Conservation (phyloP, 2,113 vertebrate species). For the Erinaceus europaeus region DNA sequence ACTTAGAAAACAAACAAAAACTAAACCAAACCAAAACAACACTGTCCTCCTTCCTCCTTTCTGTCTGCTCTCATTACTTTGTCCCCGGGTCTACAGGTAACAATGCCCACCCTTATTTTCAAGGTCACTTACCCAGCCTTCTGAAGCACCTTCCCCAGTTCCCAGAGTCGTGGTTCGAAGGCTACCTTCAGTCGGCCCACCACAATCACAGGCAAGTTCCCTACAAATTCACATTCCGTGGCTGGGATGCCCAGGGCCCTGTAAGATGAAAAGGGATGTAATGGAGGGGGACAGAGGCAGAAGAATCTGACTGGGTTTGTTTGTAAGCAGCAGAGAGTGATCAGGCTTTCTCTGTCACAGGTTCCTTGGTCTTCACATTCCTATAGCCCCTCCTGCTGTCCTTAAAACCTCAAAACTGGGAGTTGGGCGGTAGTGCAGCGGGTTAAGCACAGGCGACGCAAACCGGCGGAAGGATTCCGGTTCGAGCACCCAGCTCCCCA, state of each 20-base stretch:
- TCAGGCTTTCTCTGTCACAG: background rate
- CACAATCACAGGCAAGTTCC: constrained; percentile 83
- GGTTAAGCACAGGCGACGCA: no score
- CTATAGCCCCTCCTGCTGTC: background rate
- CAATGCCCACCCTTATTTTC: constrained; percentile 24
- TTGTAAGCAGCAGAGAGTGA: background rate
- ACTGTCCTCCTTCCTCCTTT: background rate
- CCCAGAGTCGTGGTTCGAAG: constrained; percentile 83
- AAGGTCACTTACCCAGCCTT: constrained; percentile 77
- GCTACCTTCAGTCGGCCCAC: constrained; percentile 86
- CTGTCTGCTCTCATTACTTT: background rate
- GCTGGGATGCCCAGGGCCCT: constrained; percentile 87
- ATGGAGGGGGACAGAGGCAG: background rate
- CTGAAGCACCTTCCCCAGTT: constrained; percentile 76
- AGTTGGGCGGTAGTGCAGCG: no score
- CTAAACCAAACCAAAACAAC: no score
- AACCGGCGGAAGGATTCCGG: no score
- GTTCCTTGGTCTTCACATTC: background rate
- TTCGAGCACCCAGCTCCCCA: background rate
- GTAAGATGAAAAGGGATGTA: background rate
- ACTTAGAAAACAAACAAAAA: no score
- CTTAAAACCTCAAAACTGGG: no score
- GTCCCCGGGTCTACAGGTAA: background rate
- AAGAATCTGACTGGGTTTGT: background rate
- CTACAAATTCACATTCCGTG: constrained; percentile 89